Base-by-base conservation (phyloP, 2,888 invertebrate genomes). In the Macaria notata region DNA sequence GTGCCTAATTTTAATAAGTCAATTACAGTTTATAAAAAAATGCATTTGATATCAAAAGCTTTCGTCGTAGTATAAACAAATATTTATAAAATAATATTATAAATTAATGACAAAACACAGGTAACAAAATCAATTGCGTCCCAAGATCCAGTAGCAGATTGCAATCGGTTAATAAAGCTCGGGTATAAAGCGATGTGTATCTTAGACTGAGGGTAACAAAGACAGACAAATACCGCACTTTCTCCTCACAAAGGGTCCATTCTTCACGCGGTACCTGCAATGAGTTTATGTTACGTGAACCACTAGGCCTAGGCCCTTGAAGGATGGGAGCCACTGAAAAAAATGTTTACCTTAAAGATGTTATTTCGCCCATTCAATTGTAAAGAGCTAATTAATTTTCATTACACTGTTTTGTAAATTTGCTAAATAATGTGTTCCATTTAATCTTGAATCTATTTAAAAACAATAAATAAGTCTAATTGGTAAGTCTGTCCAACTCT, bases 181-280 rank as follows among this genome's bases (percentile, higher is more conserved):
- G 62, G 68, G 69, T 71, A 74, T 70, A 72, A 68, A 56, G 50
- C 62, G 78, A 79, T 78, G 62, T 67, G 61, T 78, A 79, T 78
- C 78, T 70, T 69, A 66, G 69, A 70, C 69, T 70, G 71, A 68
- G 75, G 68, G 75, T 70, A 76, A 83, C 83, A 83, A 84, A 84
- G 83, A 83, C 79, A 86, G 86, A 87, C 83, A 81, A 87, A 86
- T 86, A 78, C 76, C 75, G 74, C 78, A 76, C 78, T 81, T 84
- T 82, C 79, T 76, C 77, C 69, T 69, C 72, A 83, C 81, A 84
- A 86, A 84, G 81, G 76, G 81, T 84, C 85, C 83, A 84, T 86
- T 88, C 86, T 86, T 86, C 76, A 80, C 73, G 64, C 70, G 69
- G 58, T 71, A 63, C 72, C 70, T 73, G 79, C 86, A 88, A 84